Conservation (phyloP, 2,797 vertebrate species). For the Sus cebifrons region DNA sequence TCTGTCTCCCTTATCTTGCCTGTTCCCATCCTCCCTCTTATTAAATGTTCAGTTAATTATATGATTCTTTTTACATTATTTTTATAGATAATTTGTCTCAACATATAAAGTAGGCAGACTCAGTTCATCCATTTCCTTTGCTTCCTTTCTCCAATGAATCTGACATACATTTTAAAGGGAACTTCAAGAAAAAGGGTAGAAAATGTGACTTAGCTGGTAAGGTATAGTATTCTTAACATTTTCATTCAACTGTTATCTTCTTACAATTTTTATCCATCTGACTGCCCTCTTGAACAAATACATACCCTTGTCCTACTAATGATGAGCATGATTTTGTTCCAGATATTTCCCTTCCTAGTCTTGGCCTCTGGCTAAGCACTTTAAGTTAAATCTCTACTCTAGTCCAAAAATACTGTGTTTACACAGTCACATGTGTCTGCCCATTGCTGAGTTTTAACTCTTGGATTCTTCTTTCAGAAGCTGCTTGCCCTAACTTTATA, state of each 20-base stretch:
- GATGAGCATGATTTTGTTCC: slow-evolving; percentile 41
- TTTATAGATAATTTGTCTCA: slow-evolving; percentile 41
- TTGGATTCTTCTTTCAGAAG: slow-evolving; percentile 3
- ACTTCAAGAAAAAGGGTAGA: neutral
- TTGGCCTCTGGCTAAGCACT: neutral
- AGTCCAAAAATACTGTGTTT: neutral
- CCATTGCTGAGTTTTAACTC: slow-evolving; percentile 3
- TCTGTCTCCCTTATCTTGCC: neutral
- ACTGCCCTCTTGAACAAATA: neutral
- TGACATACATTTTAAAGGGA: slow-evolving; percentile 45
- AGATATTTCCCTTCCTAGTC: neutral
- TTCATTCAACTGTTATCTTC: neutral
- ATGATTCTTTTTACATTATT: slow-evolving; percentile 13
- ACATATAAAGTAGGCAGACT: slow-evolving; percentile 9
- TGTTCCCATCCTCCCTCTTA: neutral
- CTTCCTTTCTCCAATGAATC: neutral
- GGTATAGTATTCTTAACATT: neutral
- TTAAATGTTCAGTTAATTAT: slow-evolving; percentile 63
- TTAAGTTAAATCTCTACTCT: slow-evolving; percentile 29
- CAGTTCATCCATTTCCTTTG: neutral
- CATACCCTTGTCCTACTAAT: neutral
- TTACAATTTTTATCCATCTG: neutral
- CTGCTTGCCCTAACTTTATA: slow-evolving; percentile 25
- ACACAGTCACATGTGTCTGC: neutral
- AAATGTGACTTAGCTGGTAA: slow-evolving; percentile 41